phyloP scores from a whole-genome alignment of 1,140 invertebrate species.

The Microplitis mediator region DNA sequence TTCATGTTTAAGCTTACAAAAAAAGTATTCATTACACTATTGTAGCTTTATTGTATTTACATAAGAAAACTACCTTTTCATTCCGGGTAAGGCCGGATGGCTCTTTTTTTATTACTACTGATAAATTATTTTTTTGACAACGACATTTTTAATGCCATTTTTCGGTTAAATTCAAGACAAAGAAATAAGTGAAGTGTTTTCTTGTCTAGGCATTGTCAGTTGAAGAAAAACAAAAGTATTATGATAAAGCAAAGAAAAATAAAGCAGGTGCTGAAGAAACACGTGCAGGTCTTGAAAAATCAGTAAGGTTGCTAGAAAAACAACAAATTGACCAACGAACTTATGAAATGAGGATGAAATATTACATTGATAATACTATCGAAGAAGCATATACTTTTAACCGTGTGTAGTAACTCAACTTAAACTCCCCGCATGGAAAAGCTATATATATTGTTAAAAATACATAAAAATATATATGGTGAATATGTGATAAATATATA shows the following conservation, averaged over 20 bases:
- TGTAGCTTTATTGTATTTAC: no score
- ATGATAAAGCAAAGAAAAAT: slow-evolving; percentile 10
- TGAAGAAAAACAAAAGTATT: background rate
- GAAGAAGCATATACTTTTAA: background rate
- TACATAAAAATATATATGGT: no score
- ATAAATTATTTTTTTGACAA: no score
- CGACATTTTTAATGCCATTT: no score
- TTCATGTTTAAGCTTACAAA: no score
- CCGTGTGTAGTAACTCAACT: background rate
- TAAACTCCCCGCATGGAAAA: no score
- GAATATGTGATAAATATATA: no score
- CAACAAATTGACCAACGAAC: background rate
- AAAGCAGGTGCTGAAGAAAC: background rate
- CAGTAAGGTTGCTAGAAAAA: background rate
- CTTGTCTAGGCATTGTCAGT: slow-evolving; percentile 1
- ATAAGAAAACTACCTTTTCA: no score
- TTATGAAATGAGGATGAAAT: slow-evolving; percentile 17
- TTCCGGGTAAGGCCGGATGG: no score
- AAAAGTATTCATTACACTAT: no score
- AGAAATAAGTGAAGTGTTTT: background rate
- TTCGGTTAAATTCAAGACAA: background rate
- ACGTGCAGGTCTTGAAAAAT: background rate
- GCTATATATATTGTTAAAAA: no score
- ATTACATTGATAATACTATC: background rate
- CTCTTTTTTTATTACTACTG: no score